Percentiles rank a stretch among this genome's conserved stretches.
Evolutionary conservation across 2,888 invertebrate genomes (phyloP).

Genomic region (Diplazon laetatorius): DNA sequence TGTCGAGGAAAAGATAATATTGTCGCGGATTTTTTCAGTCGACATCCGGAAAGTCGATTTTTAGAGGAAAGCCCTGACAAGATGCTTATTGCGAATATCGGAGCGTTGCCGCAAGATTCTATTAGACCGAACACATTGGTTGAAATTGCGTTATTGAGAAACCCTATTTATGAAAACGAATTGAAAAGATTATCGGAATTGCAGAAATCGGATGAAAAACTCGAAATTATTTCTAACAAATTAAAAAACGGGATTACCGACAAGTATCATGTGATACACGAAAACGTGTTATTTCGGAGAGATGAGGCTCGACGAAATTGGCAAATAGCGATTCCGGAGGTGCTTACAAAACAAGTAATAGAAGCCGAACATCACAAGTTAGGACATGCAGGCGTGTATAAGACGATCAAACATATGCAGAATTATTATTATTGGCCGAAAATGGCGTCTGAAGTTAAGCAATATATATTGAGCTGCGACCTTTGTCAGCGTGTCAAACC

Average conservation of each 20-base stretch:
- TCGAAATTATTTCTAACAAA: too few relatives aligned
- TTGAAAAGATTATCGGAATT: too few relatives aligned
- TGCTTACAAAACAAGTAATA: conserved; percentile 6
- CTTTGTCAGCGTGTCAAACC: conserved; percentile 57
- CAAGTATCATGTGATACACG: too few relatives aligned
- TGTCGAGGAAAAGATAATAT: conserved; percentile 61
- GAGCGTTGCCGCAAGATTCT: conserved; percentile 3
- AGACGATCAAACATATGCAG: conserved; percentile 54
- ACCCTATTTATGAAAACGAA: too few relatives aligned
- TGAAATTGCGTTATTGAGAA: too few relatives aligned
- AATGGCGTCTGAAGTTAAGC: conserved; percentile 53
- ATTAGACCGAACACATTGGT: too few relatives aligned
- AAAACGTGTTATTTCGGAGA: conserved; percentile 54
- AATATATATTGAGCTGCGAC: conserved; percentile 38
- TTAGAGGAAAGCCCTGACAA: conserved; percentile 23
- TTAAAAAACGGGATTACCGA: too few relatives aligned
- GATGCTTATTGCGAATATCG: conserved; percentile 33
- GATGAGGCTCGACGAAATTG: conserved; percentile 6
- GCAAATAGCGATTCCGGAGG: conserved; percentile 45
- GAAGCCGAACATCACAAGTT: conserved; percentile 38
- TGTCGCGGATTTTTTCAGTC: conserved; percentile 58
- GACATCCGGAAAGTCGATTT: too few relatives aligned
- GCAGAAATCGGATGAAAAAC: too few relatives aligned
- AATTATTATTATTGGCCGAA: conserved; percentile 59
- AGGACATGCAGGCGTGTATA: conserved; percentile 59